These are phyloP conservation scores for honey bee (Apis mellifera) DNA, from an alignment of 1,140 invertebrate genomes.

Conservation along the genomic window DNA sequence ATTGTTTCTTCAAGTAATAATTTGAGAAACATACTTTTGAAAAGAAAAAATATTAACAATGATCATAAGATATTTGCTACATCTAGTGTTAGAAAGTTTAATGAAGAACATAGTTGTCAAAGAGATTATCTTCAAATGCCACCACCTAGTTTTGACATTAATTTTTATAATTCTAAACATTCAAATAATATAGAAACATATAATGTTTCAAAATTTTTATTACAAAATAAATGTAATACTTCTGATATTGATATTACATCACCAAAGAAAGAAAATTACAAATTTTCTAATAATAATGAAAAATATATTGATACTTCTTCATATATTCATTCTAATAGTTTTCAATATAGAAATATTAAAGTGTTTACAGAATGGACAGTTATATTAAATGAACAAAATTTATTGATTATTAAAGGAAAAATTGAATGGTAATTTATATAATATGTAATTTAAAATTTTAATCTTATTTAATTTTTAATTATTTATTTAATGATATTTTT, in stretches of 20 bases:
- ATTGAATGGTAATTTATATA: conserved; percentile 62
- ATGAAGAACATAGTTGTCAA: not conserved
- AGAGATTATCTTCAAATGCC: conserved; percentile 63
- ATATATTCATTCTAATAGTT: not conserved
- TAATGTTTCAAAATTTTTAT: not conserved
- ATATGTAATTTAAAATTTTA: not conserved
- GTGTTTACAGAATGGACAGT: conserved; percentile 71
- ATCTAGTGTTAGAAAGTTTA: conserved; percentile 62
- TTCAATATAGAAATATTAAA: conserved; percentile 29
- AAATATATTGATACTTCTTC: not conserved
- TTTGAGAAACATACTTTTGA: conserved; percentile 54
- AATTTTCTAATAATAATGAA: not conserved
- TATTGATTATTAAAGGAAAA: conserved; percentile 73
- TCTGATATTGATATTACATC: not conserved
- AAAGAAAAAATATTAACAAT: not conserved
- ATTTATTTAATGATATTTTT: not conserved
- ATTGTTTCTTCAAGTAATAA: conserved; percentile 68
- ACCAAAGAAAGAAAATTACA: not conserved
- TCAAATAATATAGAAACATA: not conserved
- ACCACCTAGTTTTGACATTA: conserved; percentile 49
- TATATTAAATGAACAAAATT: conserved; percentile 61
- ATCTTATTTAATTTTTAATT: not conserved
- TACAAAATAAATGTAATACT: not conserved
- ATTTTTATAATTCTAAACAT: not conserved
- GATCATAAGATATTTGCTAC: conserved; percentile 47